phyloP scores from a whole-genome alignment of 2,888 invertebrate species.

The Scaptomyza cyrtandrae region DNA sequence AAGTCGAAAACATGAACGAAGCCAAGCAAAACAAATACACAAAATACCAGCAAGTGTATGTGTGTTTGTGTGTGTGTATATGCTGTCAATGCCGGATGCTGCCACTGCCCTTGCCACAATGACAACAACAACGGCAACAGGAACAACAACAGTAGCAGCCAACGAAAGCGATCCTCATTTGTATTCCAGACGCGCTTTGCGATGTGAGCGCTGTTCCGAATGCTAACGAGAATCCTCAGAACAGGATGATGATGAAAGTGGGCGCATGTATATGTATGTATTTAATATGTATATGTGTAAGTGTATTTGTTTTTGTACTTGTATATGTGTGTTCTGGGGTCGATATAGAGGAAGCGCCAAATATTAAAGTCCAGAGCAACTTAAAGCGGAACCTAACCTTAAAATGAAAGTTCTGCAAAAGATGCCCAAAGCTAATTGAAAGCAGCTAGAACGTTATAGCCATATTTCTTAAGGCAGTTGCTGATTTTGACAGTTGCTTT shows the following conservation, averaged over 20 bases:
- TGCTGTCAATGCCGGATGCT: slow-evolving; percentile 78
- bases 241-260: slow-evolving; percentile 71
- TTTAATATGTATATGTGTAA: not conserved
- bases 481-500: slow-evolving; percentile 46
- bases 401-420: slow-evolving; percentile 9
- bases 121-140: slow-evolving; percentile 35
- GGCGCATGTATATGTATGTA: slow-evolving; percentile 42
- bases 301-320: slow-evolving; percentile 17
- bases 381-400: slow-evolving; percentile 21
- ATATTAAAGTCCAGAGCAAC: slow-evolving; percentile 54
- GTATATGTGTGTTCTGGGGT: slow-evolving; percentile 46
- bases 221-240: slow-evolving; percentile 67
- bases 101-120: slow-evolving; percentile 55
- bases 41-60: slow-evolving; percentile 36
- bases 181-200: slow-evolving; percentile 83
- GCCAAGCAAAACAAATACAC: slow-evolving; percentile 54
- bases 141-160: slow-evolving; percentile 27
- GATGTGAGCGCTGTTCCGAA: slow-evolving; percentile 66
- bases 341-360: slow-evolving; percentile 63
- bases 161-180: slow-evolving; percentile 82
- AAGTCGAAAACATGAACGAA: slow-evolving; percentile 40
- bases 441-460: slow-evolving; percentile 48
- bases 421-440: slow-evolving; percentile 64
- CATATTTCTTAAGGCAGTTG: slow-evolving; percentile 47
- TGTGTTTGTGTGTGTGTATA: slow-evolving; percentile 35